Conservation (phyloP, 2,797 vertebrate species). For the Parauchenoglanis punctatus region DNA sequence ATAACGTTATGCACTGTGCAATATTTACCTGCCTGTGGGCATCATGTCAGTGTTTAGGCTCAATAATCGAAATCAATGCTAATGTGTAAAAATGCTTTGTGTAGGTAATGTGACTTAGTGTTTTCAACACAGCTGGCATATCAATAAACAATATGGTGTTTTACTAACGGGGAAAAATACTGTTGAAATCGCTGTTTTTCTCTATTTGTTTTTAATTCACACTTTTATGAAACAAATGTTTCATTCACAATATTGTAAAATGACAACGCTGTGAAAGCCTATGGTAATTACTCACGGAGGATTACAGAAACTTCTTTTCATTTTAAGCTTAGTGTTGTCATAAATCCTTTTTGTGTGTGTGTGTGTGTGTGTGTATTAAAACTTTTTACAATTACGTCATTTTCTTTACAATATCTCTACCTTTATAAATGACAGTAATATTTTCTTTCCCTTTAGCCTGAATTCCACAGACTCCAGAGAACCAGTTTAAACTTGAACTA, state of each 20-base stretch:
- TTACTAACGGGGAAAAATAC: neutral
- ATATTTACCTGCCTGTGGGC: slow-evolving; percentile 19
- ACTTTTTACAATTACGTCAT: neutral
- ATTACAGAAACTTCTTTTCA: neutral
- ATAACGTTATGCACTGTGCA: slow-evolving; percentile 3
- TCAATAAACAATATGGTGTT: neutral
- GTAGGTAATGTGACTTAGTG: neutral
- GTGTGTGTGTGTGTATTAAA: no score
- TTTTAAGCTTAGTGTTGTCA: neutral
- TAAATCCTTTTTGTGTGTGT: neutral
- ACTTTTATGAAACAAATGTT: neutral
- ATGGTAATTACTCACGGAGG: neutral
- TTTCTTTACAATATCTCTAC: neutral
- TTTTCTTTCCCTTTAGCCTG: neutral
- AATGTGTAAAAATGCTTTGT: slow-evolving; percentile 16
- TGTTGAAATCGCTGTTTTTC: neutral
- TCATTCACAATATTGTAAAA: neutral
- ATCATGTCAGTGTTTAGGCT: slow-evolving; percentile 23
- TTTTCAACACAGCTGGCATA: neutral
- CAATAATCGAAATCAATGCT: slow-evolving; percentile 20
- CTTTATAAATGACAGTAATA: neutral
- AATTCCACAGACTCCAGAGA: neutral
- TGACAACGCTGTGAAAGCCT: neutral
- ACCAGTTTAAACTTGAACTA: neutral
- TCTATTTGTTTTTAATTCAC: neutral